Base-by-base conservation (phyloP, 2,113 vertebrate species). In the Pseudolaguvia tuberculata region DNA sequence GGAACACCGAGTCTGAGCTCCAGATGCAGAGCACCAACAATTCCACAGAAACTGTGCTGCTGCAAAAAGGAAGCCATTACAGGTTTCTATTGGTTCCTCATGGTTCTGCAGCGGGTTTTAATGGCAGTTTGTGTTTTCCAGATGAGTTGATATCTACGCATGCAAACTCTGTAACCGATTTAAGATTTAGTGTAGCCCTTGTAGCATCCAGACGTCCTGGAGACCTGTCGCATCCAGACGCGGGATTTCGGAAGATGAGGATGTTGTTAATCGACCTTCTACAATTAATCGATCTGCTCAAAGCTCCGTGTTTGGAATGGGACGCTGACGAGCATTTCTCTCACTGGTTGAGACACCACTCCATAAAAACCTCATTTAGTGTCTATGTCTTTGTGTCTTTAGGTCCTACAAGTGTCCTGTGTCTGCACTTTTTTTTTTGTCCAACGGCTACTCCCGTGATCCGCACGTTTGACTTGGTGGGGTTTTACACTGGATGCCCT, bases 1-100 rank as follows among this genome's bases (percentile, higher is more conserved):
- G 48, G 47, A 63, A 27, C 21, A 35, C 23, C 14, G 50, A 59
- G 70, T 72, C 45, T 72, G 70, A 72, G 47, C 56, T 20, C 17
- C 45, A 61, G 39, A 59, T 61, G 70, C 39, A 31, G 42, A 72
- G 56, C 50, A 48, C 42, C 27, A 61, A 39, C 50, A 61, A 12
- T 56, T 31, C 45, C 56, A 17, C 55, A 47, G 21, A 57, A 12
- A 67, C 23, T 2, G 29, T 0, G 2, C 63, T 67, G 21, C 45
- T 50, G 45, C 1, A 69, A 20, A 51, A 52, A 20, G 25, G 10
- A 69, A 69, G 15, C 27, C 66, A 39, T 69, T 69, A 53, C 67
- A 52, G 20, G 18, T 52, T 53, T 69, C 29, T 67, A 27, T 67
- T 67, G 45, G 42, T 48, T 48, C 45, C 66, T 69, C 27, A 69